These are phyloP conservation scores for Pterostichus niger DNA, from an alignment of 2,888 invertebrate genomes.

Conservation along the genomic window DNA sequence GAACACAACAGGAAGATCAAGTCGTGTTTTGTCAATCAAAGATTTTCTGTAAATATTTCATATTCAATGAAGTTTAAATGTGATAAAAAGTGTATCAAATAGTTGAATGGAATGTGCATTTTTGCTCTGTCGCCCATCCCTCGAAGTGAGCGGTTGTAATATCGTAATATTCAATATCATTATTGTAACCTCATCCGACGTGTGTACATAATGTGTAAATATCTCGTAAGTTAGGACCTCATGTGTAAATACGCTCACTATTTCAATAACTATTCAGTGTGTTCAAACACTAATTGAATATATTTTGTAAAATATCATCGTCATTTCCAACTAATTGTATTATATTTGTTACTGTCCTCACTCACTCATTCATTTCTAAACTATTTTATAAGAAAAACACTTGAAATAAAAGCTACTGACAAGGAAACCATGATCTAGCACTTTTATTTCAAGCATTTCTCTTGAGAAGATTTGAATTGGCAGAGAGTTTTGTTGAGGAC, in stretches of 20 bases:
- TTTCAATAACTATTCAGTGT: conserved; percentile 21
- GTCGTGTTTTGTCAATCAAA: conserved; percentile 37
- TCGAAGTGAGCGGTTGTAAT: conserved; percentile 14
- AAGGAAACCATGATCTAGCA: too few species aligned
- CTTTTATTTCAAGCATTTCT: too few species aligned
- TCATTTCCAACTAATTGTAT: background rate
- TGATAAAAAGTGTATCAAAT: conserved; percentile 63
- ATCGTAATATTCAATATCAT: conserved; percentile 52
- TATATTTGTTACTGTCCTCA: background rate
- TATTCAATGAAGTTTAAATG: conserved; percentile 60
- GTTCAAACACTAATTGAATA: conserved; percentile 58
- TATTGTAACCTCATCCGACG: conserved; percentile 40
- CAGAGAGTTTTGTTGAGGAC: too few species aligned
- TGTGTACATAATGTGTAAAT: conserved; percentile 36
- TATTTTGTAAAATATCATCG: conserved; percentile 63
- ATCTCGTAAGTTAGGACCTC: background rate
- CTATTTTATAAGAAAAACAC: too few species aligned
- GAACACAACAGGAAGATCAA: background rate
- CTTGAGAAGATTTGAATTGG: too few species aligned
- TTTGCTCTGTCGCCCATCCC: conserved; percentile 14
- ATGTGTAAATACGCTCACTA: conserved; percentile 19
- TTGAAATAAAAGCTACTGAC: too few species aligned
- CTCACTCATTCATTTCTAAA: background rate
- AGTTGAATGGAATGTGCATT: conserved; percentile 56
- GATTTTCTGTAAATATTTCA: conserved; percentile 61